Percentiles rank a stretch among this genome's conserved stretches.
Conservation (phyloP, 2,113 vertebrate species). For the Caranx melampygus region DNA sequence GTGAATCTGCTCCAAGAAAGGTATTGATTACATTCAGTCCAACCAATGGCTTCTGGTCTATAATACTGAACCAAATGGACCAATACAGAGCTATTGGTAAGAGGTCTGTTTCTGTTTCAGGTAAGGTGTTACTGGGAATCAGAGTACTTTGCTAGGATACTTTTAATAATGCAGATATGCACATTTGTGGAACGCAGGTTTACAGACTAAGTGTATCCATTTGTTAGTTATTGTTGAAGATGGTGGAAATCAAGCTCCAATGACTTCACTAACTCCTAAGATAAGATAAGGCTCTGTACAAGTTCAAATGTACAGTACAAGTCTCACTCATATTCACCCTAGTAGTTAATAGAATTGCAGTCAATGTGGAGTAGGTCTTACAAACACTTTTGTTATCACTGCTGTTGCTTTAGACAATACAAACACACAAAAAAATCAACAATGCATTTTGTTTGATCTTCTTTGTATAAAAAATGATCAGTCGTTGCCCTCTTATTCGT, state of each 20-base stretch:
- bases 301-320: not conserved
- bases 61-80: conserved; percentile 45
- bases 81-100: not conserved
- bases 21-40: not conserved
- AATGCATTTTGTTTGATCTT: conserved; percentile 1
- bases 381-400: not conserved
- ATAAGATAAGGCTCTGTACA: conserved; percentile 26
- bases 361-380: not conserved
- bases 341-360: not conserved
- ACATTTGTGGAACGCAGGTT: conserved; percentile 47
- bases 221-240: conserved; percentile 62
- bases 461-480: not conserved
- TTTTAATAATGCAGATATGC: conserved; percentile 46
- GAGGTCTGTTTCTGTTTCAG: accelerated
- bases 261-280: conserved; percentile 47
- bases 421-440: conserved; percentile 21
- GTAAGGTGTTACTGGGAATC: too few species aligned
- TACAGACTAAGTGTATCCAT: conserved; percentile 62
- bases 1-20: conserved; percentile 55
- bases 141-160: too few species aligned
- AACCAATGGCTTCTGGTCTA: conserved; percentile 56
- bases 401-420: conserved; percentile 26
- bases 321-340: not conserved
- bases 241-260: not conserved
- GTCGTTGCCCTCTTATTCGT: not conserved